Percentiles rank a stretch among this genome's conserved stretches.
Evolutionary conservation across 1,140 invertebrate genomes (phyloP).

Genomic region (Fopius arisanus): DNA sequence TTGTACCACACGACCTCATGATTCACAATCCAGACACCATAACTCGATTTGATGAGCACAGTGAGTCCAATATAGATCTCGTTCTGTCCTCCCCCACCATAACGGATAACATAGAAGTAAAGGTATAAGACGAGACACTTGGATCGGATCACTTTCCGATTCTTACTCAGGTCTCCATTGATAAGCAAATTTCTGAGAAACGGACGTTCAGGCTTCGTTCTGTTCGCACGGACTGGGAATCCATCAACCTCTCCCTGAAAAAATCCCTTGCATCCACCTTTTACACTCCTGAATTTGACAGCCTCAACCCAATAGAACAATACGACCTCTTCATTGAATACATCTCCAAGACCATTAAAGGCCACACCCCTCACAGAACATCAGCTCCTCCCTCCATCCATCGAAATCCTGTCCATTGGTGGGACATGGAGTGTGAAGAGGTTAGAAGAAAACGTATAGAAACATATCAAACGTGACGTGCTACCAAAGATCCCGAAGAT

Average conservation of each 20-base stretch:
- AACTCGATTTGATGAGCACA: background rate
- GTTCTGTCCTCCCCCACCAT: background rate
- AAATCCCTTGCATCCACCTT: background rate
- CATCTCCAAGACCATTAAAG: background rate
- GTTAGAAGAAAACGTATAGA: background rate
- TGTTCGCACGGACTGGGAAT: slow-evolving; percentile 9
- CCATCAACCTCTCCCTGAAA: background rate
- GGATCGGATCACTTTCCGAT: background rate
- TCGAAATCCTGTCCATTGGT: slow-evolving; percentile 27
- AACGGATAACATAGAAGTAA: background rate
- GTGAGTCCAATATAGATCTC: background rate
- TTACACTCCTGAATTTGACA: background rate
- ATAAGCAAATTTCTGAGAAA: background rate
- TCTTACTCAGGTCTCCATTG: background rate
- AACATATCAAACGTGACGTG: slow-evolving; percentile 6
- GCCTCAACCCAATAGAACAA: background rate
- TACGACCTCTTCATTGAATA: background rate
- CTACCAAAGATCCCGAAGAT: background rate
- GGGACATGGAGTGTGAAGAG: slow-evolving; percentile 16
- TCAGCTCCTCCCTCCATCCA: background rate
- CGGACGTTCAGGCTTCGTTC: slow-evolving; percentile 2
- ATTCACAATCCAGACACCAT: background rate
- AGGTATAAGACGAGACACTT: background rate
- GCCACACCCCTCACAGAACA: background rate
- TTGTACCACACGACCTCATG: background rate